These are phyloP conservation scores for Indri indri DNA, from an alignment of 2,113 vertebrate species.

Conservation along the genomic window DNA sequence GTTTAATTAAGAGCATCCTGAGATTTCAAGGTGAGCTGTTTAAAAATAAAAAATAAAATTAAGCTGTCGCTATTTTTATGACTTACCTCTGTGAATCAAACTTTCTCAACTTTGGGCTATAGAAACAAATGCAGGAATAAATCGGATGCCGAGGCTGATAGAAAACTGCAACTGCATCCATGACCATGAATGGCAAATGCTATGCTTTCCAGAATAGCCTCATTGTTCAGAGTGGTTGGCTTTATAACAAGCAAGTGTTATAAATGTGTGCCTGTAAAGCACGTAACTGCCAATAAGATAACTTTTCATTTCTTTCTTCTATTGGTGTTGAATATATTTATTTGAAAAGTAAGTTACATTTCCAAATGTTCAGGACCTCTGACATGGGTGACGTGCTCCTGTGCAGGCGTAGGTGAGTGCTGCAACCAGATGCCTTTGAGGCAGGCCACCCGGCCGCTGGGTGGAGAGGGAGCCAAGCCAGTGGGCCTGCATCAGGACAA, in stretches of 20 bases:
- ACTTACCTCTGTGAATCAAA: background rate
- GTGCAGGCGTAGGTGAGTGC: fast-evolving
- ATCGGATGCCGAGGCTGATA: background rate
- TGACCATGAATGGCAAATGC: background rate
- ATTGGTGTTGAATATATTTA: background rate
- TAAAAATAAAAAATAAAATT: background rate
- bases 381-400: background rate
- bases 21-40: background rate
- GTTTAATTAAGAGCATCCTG: background rate
- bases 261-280: background rate
- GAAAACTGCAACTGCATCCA: background rate
- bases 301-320: background rate
- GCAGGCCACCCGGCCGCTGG: background rate
- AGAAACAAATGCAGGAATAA: conserved; percentile 3
- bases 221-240: background rate
- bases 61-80: background rate
- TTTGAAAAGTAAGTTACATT: background rate
- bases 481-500: background rate
- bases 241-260: background rate
- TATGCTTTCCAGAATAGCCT: background rate
- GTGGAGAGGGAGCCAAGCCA: background rate
- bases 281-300: background rate
- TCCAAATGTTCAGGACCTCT: background rate
- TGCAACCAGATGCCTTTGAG: no score
- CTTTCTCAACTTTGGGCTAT: background rate